Base-by-base conservation (phyloP, 2,113 vertebrate species). In the Pseudorasbora parva region DNA sequence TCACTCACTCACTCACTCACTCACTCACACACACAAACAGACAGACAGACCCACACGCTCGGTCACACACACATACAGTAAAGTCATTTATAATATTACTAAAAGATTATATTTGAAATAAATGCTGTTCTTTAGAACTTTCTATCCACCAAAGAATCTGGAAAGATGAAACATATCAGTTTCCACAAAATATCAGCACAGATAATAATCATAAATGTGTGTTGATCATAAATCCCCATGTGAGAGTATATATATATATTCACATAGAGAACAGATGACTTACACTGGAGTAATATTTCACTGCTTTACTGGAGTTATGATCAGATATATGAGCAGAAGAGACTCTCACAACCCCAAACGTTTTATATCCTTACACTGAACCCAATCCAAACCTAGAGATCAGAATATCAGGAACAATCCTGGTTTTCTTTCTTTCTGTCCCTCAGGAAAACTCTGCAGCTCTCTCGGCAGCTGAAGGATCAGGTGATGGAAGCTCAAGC, bases 401-500 rank as follows among this genome's bases (percentile, higher is more conserved):
- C 5, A 41, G 7, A 60, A 25, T 21, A 8, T 54, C 17, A 8
- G 0, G 2, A 47, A 47, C 45, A 3, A 47, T 10, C 45, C 10
- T 12, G 45, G 15, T 78, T 2, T 75, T 6, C 0, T 0, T n/a
- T n/a, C n/a, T n/a, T n/a, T 8, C 15, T 76, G 5, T 47, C 54
- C 2, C 41, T 12, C 0, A 99, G 98, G 91, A 99, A 99, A 92
- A 98, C 97, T 0, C 92, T 99, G 57, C 97, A 99, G 77, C 91
- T 99, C 60, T 97, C 98, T 11, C 93, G 96, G 7, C 97, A 99
- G 87, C 94, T 99, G 81, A 94, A 96, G 89, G 98, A 99, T 89
- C 96, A 96, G 90, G 97, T 96, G 2, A 97, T 98, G 89, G 98
- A 99, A 91, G 98, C 98, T 0, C 98, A 99, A 91, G 97, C 98